Evolutionary conservation across 2,797 vertebrate genomes (phyloP), one percentile per base, ranked within the genome.

Genomic region (Anniella stebbinsi): DNA sequence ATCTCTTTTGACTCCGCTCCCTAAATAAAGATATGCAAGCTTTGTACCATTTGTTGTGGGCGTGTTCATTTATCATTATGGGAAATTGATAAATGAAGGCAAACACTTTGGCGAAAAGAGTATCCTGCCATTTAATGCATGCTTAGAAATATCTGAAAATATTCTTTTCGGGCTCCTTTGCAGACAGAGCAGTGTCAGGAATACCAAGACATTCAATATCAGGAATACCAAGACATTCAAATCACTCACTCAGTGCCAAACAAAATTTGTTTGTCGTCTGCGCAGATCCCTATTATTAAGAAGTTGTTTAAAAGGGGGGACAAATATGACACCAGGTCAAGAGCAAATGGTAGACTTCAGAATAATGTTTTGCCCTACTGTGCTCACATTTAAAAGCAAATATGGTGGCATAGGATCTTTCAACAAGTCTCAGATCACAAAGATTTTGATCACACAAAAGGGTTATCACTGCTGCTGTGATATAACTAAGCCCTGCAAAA

Each of bases 401-500:
- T 21, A 63, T 38, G 23, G 73, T 41, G 25, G 30, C n/a, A 67
- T 84, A n/a, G 10, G 57, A 73, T 93, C 36, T 36, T 67, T 86
- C 51, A 72, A 1, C n/a, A 85, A 83, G 54, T 80, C 66, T 21
- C 2, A 84, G 91, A 91, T 85, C 13, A 11, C 78, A 51, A 67
- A 80, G 45, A 48, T 88, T 92, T 83, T 87, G 54, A 81, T 87
- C 76, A 86, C 80, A 48, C n/a, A 69, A n/a, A 88, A 80, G 66
- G 76, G 69, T 17, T 73, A 54, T 67, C 15, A 84, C n/a, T 70
- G 38, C 54, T 78, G 15, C 69, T 86, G 28, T 51, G 13, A 84
- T 57, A 90, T 80, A 93, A 83, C 66, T 86, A 72, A 67, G 93
- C 18, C 23, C 30, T 90, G 72, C 89, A 89, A 93, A 69, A 93